phyloP scores from a whole-genome alignment of 2,888 invertebrate genomes.

The Petrolisthes manimaculis region DNA sequence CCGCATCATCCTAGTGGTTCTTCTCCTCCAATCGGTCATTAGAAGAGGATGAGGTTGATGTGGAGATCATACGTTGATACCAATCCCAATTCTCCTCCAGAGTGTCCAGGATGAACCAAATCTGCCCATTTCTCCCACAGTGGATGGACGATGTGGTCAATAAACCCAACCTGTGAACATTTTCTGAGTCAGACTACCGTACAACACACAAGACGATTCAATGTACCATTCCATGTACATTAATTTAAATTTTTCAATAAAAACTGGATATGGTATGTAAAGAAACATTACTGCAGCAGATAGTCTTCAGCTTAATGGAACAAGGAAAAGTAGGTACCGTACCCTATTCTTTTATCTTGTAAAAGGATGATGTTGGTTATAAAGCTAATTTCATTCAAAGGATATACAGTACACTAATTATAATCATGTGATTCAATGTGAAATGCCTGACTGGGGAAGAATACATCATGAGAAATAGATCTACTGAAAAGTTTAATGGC shows the following conservation, averaged over 20 bases:
- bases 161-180: slow-evolving; percentile 86
- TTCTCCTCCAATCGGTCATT: slow-evolving; percentile 66
- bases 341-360: too few relatives aligned
- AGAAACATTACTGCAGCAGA: too few relatives aligned
- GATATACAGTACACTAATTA: too few relatives aligned
- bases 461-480: too few relatives aligned
- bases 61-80: slow-evolving; percentile 93
- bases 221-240: slow-evolving; percentile 67
- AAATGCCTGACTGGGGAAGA: too few relatives aligned
- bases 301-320: slow-evolving; percentile 68
- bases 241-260: not conserved
- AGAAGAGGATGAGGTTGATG: slow-evolving; percentile 78
- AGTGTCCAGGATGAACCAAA: slow-evolving; percentile 97
- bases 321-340: too few relatives aligned
- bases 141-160: slow-evolving; percentile 99
- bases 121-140: slow-evolving; percentile 99
- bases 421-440: too few relatives aligned
- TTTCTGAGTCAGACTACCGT: not conserved
- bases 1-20: slow-evolving; percentile 61
- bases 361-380: too few relatives aligned
- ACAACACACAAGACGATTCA: not conserved
- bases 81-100: slow-evolving; percentile 98
- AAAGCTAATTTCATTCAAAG: too few relatives aligned
- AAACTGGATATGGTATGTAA: too few relatives aligned
- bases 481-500: too few relatives aligned